Evolutionary conservation across 2,888 invertebrate species (phyloP), one percentile per base, ranked within the genome.

Genomic region (Machimus rusticus): DNA sequence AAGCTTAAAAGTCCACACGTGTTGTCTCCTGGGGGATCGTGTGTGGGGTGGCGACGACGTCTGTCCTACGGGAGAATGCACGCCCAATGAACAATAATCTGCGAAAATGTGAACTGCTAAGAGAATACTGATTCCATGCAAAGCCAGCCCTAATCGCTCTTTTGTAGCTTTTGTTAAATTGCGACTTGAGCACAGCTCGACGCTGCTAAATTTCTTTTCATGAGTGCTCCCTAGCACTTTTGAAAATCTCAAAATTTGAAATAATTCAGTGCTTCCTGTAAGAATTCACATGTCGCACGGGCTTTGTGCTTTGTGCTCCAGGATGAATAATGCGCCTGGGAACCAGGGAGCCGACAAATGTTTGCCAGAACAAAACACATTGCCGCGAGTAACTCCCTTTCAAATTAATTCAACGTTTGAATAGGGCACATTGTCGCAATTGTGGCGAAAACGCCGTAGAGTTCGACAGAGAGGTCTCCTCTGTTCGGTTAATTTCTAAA

Each of bases 31-130:
- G 66, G 23, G 16, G 16, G 43, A 46, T 0, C 43, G 66, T 66
- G 28, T 57, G 23, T 28, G 19, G 19, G 55, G 55, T 5, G 19
- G 23, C 9, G 12, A 19, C 28, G 28, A 19, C 23, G 28, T 23
- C 12, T 28, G 23, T 66, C 28, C 66, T 28, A 46, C 43, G 66
- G 66, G 23, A 51, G 81, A 28, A 78, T 39, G 39, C 43, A 78
- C n/a, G 78, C n/a, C 19, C 14, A 46, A 78, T 19, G 78, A 39
- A 78, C 37, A 78, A 77, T 77, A 77, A 78, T 78, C 78, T 78
- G 78, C 43, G 78, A 78, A 78, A 78, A 43, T 78, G 43, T 78
- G 43, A 78, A 78, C 37, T 77, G 77, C 19, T 39, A n/a, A 37
- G 19, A 39, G 77, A 77, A 77, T 77, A 39, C 39, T 46, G 78